Evolutionary conservation across 2,113 vertebrate genomes (phyloP), one percentile per base, ranked within the genome.

Genomic region (Scalopus aquaticus): DNA sequence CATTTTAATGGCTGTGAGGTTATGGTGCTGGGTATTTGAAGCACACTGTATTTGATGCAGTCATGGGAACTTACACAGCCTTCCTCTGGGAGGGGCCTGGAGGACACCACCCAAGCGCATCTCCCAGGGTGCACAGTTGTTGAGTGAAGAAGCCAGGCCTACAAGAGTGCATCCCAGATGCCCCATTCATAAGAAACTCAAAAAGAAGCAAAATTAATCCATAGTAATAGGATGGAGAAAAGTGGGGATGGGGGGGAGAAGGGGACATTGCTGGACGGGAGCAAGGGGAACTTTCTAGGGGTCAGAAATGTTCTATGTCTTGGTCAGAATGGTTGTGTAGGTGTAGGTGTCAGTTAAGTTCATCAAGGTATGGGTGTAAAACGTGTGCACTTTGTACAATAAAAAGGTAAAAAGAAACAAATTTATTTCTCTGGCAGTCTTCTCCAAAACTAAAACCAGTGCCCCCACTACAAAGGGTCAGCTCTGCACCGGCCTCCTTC

Each of bases 381-480:
- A 60, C 13, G 32, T 58, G 32, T 22, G 1, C 8, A n/a, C 1
- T 64, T 76, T 32, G 37, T 30, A 58, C 10, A 12, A 56, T 44
- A 30, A 35, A 72, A 35, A 80, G n/a, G 20, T 28, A n/a, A 80
- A 65, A 42, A 16, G 39, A 82, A 70, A 37, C 19, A 73, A 24
- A 9, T 42, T 72, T 8, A 39, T 80, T 83, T 62, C n/a, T 77
- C 37, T 35, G 22, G 46, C 70, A 90, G 6, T 1, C 13, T 69
- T 67, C 46, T 37, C 60, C 17, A 58, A 9, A 6, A 28, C 49
- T 81, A 32, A 39, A 60, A 32, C 72, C 32, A 19, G 42, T 2
- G 17, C 28, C 28, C n/a, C 28, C 35, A 0, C 0, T 19, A 16
- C 4, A 54, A 42, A 17, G 9, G 3, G 42, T 46, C 13, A 13